Base-by-base conservation (phyloP, 2,113 vertebrate genomes). In the Rhynchomys soricoides region DNA sequence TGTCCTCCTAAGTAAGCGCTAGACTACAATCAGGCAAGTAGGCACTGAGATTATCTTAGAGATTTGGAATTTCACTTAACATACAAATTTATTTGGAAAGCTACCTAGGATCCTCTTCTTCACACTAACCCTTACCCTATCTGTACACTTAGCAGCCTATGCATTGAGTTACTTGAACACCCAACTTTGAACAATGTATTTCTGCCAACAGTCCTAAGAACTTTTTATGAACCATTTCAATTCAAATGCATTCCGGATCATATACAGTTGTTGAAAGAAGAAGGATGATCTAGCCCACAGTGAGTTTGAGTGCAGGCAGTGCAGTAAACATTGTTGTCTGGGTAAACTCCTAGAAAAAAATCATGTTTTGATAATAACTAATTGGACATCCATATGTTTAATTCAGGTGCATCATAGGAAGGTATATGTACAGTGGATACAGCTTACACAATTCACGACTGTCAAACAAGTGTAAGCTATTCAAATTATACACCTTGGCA, bases 1-100 rank as follows among this genome's bases (percentile, higher is more conserved):
- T 26, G 8, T 29, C 4, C 0, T 13, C 17, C n/a, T 1, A 21
- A 6, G 0, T 5, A 34, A 7, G 5, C 57, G 4, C 26, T 52
- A 26, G 22, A 34, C 5, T 21, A 50, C 22, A 73, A 1, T 50
- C 57, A 68, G 1, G 62, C 16, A 85, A 29, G 5, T 3, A 68
- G 7, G 29, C 8, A 37, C 1, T 24, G 31, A 45, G 31, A 50
- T 37, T 86, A 24, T 12, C 31, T 86, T 45, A 68, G 45, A 43
- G 50, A 50, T 15, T 37, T 37, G 19, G 62, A 86, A 68, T 1
- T 50, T 0, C 9, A 48, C 45, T 86, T 37, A 48, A 13, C 45
- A 45, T 1, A 24, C 5, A 37, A 68, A 68, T 50, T 31, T 48
- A 68, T 22, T 50, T 37, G 5, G 29, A 34, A 86, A 16, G 26